Evolutionary conservation across 2,113 vertebrate species (phyloP).

Genomic region (Speoplatyrhinus poulsoni): DNA sequence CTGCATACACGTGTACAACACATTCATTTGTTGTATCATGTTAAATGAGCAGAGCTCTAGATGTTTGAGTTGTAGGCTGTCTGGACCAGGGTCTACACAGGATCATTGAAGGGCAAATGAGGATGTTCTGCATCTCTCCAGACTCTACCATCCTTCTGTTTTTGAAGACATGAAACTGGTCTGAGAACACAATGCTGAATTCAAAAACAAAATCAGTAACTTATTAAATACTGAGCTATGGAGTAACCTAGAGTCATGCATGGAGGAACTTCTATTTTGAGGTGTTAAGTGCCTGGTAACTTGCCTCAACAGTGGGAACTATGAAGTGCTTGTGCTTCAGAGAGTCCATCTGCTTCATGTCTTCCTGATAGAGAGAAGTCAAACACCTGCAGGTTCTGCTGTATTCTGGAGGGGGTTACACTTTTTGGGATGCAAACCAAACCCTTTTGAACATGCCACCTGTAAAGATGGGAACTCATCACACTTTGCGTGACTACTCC

Average conservation of each 20-base stretch:
- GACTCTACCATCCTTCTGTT: constrained; percentile 64
- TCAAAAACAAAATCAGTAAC: no score
- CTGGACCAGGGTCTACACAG: constrained; percentile 41
- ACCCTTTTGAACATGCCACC: constrained; percentile 77
- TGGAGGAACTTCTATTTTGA: no score
- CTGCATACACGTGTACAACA: no score
- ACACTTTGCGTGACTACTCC: background rate
- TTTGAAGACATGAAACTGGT: background rate
- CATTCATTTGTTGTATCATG: background rate
- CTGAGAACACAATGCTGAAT: no score
- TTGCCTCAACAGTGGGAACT: constrained; percentile 65
- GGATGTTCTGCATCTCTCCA: constrained; percentile 76
- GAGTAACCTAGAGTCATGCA: no score
- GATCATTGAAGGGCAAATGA: constrained; percentile 74
- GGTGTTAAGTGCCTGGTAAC: background rate
- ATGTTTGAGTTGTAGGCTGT: background rate
- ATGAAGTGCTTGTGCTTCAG: constrained; percentile 68
- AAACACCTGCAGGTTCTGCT: constrained; percentile 75
- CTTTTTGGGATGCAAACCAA: constrained; percentile 78
- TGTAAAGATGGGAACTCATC: constrained; percentile 17
- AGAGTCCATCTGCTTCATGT: constrained; percentile 67
- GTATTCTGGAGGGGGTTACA: constrained; percentile 72
- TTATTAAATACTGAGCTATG: no score
- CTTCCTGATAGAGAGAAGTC: constrained; percentile 71
- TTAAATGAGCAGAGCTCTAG: background rate